Percentiles rank a stretch among this genome's conserved stretches.
Conservation (phyloP, 2,797 vertebrate species). For the Triplophysa yarkandensis region DNA sequence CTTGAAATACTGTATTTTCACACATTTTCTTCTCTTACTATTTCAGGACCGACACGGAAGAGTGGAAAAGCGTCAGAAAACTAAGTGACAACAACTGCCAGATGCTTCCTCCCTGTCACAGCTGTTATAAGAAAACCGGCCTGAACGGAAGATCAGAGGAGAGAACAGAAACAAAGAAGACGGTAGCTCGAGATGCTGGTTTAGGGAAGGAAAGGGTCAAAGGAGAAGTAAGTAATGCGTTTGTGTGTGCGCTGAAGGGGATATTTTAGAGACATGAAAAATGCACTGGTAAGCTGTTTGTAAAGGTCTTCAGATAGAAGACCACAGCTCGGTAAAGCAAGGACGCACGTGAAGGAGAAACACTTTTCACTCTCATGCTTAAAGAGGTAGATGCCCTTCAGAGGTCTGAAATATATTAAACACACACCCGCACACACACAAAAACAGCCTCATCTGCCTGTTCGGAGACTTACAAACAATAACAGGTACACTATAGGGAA, state of each 20-base stretch:
- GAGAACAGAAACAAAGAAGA: constrained; percentile 4
- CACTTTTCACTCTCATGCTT: constrained; percentile 32
- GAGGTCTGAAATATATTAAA: constrained; percentile 28
- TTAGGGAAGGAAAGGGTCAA: constrained; percentile 5
- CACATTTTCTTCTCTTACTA: no score
- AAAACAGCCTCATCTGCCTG: constrained; percentile 16
- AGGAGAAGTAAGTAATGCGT: constrained; percentile 5
- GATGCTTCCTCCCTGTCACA: constrained; percentile 27
- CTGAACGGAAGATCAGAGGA: constrained; percentile 17
- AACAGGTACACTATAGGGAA: background rate
- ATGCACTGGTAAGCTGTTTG: constrained; percentile 35
- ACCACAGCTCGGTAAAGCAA: constrained; percentile 21
- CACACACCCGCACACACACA: constrained; percentile 15
- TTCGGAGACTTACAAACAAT: constrained; percentile 24
- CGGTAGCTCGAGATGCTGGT: constrained; percentile 5
- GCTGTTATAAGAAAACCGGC: constrained; percentile 28
- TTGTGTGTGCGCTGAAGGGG: background rate
- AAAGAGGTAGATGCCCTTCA: constrained; percentile 40
- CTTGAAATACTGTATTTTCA: background rate
- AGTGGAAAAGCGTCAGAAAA: background rate
- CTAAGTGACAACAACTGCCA: constrained; percentile 2
- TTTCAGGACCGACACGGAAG: constrained; percentile 14
- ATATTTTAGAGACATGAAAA: constrained; percentile 32
- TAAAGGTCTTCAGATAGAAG: constrained; percentile 40
- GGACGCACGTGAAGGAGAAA: constrained; percentile 43